Evolutionary conservation across 2,113 vertebrate species (phyloP), one percentile per base, ranked within the genome.

Genomic region (Tapirus terrestris): DNA sequence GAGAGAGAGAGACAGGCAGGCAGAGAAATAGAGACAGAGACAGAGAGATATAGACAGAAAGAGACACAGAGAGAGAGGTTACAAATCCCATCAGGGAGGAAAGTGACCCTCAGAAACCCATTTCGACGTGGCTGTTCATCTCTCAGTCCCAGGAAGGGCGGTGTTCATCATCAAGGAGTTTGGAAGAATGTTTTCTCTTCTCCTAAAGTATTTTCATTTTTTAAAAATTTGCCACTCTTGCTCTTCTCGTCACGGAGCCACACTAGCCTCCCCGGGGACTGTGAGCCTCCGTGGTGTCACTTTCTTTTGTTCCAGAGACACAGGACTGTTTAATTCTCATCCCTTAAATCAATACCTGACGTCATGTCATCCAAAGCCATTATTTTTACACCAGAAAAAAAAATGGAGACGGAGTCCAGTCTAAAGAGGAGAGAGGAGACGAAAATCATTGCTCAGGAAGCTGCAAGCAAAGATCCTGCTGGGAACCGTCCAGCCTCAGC

Each of bases 301-400:
- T 70, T 43, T 65, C 92, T 79, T 65, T 92, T 89, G 92, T 83
- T 83, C 60, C 90, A 91, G 84, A 92, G 83, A 87, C 88, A 83
- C 75, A 87, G 63, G 51, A 79, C 68, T 75, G 70, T 76, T 92
- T 89, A 75, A 90, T 92, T 95, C 88, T 95, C 86, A 12, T 84
- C 53, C 73, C 65, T 92, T 86, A 58, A 95, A 97, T 97, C 87
- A 58, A 96, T 90, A 90, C 58, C 68, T 39, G 90, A 81, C 92
- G 80, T 81, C 93, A 77, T 56, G 92, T 83, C 96, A 75, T 81
- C 84, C 36, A 81, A 87, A 96, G 83, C 75, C 73, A 60, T 96
- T 79, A 83, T 79, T 76, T 97, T 86, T 60, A 79, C 86, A 89
- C 92, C 75, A 95, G 90, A 16, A 39, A 60, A n/a, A n/a, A 60